A percentile compares a stretch with the other conserved stretches of the same genome.
Evolutionary conservation across 2,797 vertebrate species (phyloP).

Genomic region (Tadarida brasiliensis): DNA sequence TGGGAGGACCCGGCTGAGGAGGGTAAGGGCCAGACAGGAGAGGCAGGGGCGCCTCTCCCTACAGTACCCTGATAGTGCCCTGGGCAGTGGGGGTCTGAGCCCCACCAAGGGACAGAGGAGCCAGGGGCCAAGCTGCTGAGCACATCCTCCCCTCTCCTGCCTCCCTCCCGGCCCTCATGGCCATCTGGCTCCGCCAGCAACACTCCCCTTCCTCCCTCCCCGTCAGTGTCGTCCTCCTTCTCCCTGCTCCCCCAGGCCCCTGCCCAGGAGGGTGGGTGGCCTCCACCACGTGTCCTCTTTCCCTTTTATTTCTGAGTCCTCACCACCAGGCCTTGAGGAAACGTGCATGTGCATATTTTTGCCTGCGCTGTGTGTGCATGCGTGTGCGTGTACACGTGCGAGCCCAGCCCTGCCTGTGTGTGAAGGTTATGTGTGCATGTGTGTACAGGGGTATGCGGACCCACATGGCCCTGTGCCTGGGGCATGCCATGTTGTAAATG

Average conservation of each 20-base stretch:
- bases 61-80: not conserved
- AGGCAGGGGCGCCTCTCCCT: not conserved
- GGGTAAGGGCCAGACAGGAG: no score
- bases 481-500: not conserved
- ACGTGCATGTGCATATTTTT: not conserved
- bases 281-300: not conserved
- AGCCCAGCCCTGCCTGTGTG: not conserved
- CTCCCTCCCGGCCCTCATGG: not conserved
- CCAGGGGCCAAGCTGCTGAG: not conserved
- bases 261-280: not conserved
- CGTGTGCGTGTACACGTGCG: not conserved
- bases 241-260: not conserved
- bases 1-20: not conserved
- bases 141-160: not conserved
- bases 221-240: not conserved
- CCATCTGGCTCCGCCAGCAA: conserved; percentile 72
- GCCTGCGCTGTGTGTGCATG: not conserved
- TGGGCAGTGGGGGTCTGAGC: not conserved
- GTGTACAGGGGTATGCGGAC: not conserved
- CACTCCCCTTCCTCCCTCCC: not conserved
- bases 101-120: not conserved
- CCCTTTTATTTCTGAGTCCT: not conserved
- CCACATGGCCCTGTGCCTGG: not conserved
- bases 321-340: not conserved
- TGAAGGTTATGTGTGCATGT: not conserved